These are phyloP conservation scores for Pelmatolapia mariae DNA, from an alignment of 2,113 vertebrate species.

Conservation along the genomic window DNA sequence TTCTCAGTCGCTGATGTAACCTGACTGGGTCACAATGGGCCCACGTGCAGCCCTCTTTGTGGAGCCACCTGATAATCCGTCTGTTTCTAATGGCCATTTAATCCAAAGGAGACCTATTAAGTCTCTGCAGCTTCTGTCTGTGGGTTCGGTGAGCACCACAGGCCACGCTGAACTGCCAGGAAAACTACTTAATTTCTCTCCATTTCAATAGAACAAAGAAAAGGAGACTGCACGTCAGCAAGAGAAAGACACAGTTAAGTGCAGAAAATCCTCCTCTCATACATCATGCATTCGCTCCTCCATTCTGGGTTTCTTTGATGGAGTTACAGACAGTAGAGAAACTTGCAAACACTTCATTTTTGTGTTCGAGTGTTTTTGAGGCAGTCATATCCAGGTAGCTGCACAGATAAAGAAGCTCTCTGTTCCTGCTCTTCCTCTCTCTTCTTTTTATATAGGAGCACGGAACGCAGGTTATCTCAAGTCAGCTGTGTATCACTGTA, in stretches of 20 bases:
- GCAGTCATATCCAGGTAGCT: neutral
- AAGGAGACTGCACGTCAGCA: neutral
- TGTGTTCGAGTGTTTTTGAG: neutral
- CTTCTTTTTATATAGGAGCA: neutral
- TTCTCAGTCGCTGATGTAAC: slow-evolving; percentile 65
- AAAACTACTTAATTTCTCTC: neutral
- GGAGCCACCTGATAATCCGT: slow-evolving; percentile 18
- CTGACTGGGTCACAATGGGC: slow-evolving; percentile 9
- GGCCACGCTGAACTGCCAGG: neutral
- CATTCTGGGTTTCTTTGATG: neutral
- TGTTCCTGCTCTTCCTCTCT: neutral
- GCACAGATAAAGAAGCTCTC: neutral
- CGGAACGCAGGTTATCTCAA: neutral
- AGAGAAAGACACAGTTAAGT: neutral
- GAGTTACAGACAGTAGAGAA: neutral
- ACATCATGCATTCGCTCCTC: slow-evolving; percentile 22
- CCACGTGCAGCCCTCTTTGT: slow-evolving; percentile 20
- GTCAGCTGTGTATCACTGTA: slow-evolving; percentile 33
- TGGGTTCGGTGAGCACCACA: neutral
- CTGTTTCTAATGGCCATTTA: slow-evolving; percentile 37
- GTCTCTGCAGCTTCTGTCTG: neutral
- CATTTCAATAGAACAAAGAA: neutral
- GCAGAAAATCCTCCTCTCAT: neutral
- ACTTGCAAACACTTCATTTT: slow-evolving; percentile 6
- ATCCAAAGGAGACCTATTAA: neutral